Evolutionary conservation across 2,888 invertebrate species (phyloP), one percentile per base, ranked within the genome.

Genomic region (Drosophila demipolita): DNA sequence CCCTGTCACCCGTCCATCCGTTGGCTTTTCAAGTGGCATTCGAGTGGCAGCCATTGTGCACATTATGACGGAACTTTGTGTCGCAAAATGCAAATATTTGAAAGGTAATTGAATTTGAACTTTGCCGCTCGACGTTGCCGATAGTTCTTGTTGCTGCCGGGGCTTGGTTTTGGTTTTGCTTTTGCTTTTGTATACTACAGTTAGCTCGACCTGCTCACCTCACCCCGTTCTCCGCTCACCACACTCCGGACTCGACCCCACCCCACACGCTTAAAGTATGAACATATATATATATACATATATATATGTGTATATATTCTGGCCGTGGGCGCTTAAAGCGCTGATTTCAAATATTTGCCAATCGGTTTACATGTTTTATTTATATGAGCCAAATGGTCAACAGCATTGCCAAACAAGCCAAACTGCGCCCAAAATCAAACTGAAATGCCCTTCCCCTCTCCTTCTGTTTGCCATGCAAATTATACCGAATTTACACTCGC

Each of bases 21-120:
- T 57, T 58, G 78, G 66, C 68, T 78, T 81, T 89, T 87, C 90
- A 87, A 87, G 87, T 90, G 87, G 90, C 82, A 89, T 89, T 90
- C 89, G 85, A 87, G 87, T 87, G 90, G 87, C 90, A 84, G 90
- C 89, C 87, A 90, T 90, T 87, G 90, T 87, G 90, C 89, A 87
- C 85, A 90, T 87, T 87, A 87, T 90, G 90, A 87, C 82, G 87
- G 82, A 90, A 87, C 90, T 87, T 87, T 87, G 90, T 87, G 90
- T 87, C 87, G 85, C 90, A 90, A 90, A 87, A 87, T 87, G 87
- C 89, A 90, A 87, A 87, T 87, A 87, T 87, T 90, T 89, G 90
- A 89, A 87, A 90, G 87, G 89, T 87, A 87, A 87, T 87, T 87
- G 87, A 87, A 87, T 87, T 90, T 90, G 85, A 87, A 90, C 89